phyloP scores from a whole-genome alignment of 92 coral and sea anemone genomes.

The Umimayanthus chanpuru region DNA sequence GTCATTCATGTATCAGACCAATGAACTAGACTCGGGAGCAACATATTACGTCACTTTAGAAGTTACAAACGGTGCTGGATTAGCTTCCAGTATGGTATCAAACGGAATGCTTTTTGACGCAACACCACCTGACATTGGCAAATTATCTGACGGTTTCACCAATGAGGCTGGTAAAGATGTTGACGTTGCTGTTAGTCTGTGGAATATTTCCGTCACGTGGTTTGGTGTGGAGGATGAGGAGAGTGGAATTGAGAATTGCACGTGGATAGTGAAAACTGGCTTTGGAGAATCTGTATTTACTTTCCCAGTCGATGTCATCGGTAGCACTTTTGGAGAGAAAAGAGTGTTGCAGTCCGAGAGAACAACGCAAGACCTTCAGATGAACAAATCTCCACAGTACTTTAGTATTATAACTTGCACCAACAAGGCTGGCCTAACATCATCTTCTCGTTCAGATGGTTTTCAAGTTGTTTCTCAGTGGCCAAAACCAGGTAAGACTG shows the following conservation, averaged over 20 bases:
- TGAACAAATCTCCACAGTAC: conserved; percentile 50
- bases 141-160: conserved; percentile 73
- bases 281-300: conserved; percentile 45
- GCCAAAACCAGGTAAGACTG: conserved; percentile 72
- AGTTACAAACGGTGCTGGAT: conserved; percentile 84
- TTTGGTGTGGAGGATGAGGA: conserved; percentile 83
- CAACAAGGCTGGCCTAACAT: conserved; percentile 71
- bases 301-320: conserved; percentile 24
- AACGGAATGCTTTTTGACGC: conserved; percentile 85
- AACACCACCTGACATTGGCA: conserved; percentile 83
- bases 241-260: conserved; percentile 72
- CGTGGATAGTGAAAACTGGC: conserved; percentile 64
- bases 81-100: conserved; percentile 62
- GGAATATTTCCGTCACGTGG: conserved; percentile 88
- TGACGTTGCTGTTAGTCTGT: conserved; percentile 62
- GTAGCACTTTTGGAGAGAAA: conserved; percentile 53
- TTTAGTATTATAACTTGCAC: conserved; percentile 71
- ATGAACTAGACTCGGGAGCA: conserved; percentile 65
- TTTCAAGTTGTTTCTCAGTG: conserved; percentile 79
- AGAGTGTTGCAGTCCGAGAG: conserved; percentile 49
- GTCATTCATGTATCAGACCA: conserved; percentile 66
- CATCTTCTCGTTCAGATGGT: conserved; percentile 79
- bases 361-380: conserved; percentile 49
- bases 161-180: conserved; percentile 64
- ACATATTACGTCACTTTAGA: conserved; percentile 68